Conservation (phyloP, 2,113 vertebrate species). For the Leucoraja erinaceus region DNA sequence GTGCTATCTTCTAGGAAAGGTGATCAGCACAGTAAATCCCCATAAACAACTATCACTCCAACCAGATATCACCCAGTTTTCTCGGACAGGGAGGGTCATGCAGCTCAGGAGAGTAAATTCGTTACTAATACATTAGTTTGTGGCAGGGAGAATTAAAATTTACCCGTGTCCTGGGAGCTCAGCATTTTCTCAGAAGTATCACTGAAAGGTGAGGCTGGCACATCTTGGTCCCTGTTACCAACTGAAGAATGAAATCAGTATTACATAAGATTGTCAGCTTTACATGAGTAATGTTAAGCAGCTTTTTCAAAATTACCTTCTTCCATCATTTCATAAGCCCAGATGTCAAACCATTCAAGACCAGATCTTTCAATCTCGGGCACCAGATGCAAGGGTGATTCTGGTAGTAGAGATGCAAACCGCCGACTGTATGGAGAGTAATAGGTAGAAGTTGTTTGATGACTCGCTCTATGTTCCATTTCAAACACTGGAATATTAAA, state of each 20-base stretch:
- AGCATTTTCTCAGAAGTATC: slow-evolving; percentile 14
- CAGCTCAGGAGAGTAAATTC: not conserved
- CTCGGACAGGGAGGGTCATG: not conserved
- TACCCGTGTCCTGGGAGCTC: slow-evolving; percentile 26
- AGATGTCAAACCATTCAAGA: slow-evolving; percentile 31
- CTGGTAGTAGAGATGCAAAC: not conserved
- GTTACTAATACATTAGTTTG: not conserved
- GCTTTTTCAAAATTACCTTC: slow-evolving; percentile 21
- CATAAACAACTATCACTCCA: not conserved
- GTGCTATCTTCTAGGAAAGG: not conserved
- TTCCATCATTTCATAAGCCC: slow-evolving; percentile 8
- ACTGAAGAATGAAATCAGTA: slow-evolving; percentile 2
- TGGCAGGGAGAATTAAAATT: not conserved
- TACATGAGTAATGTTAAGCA: not conserved
- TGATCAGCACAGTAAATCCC: not conserved
- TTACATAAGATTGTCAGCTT: not conserved
- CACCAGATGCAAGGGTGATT: slow-evolving; percentile 9
- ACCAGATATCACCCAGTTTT: not conserved
- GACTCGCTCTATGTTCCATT: slow-evolving; percentile 19
- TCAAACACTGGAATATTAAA: slow-evolving; percentile 5
- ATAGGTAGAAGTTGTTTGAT: slow-evolving; percentile 23
- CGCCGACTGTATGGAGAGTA: slow-evolving; percentile 4
- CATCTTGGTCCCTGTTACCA: slow-evolving; percentile 13
- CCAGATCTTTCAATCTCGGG: slow-evolving; percentile 33
- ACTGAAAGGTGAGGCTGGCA: slow-evolving; percentile 2